These are phyloP conservation scores for Heterohyrax brucei DNA, from an alignment of 2,797 vertebrate species.

Conservation along the genomic window DNA sequence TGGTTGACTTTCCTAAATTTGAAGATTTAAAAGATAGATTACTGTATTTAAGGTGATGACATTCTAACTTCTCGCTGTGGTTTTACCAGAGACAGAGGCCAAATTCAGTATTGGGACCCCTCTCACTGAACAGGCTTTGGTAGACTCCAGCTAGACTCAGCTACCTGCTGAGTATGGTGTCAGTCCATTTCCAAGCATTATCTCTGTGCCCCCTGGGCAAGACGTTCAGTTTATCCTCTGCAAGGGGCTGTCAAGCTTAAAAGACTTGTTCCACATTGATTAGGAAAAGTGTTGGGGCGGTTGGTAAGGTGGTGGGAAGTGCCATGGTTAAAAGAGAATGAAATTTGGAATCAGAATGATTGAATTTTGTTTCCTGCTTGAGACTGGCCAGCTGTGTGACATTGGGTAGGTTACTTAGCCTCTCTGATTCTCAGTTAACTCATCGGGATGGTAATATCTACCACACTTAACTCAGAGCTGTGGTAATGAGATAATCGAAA, in stretches of 20 bases:
- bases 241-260: not conserved
- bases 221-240: not conserved
- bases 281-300: not conserved
- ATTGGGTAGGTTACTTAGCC: not conserved
- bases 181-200: not conserved
- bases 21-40: not conserved
- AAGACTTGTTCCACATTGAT: not conserved
- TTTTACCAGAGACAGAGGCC: not conserved
- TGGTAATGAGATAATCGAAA: not conserved
- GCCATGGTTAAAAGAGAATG: fast-evolving
- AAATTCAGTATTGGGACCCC: not conserved
- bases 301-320: fast-evolving
- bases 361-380: not conserved
- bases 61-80: not conserved
- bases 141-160: not conserved
- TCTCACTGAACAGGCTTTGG: not conserved
- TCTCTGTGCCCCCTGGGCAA: not conserved
- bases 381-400: not conserved
- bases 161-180: not conserved
- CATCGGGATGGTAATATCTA: fast-evolving
- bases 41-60: not conserved
- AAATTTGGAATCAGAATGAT: not conserved
- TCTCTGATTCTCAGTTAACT: not conserved
- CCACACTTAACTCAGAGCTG: not conserved
- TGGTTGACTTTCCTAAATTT: not conserved